Conservation (phyloP, 2,113 vertebrate species). For the Mustela lutreola region DNA sequence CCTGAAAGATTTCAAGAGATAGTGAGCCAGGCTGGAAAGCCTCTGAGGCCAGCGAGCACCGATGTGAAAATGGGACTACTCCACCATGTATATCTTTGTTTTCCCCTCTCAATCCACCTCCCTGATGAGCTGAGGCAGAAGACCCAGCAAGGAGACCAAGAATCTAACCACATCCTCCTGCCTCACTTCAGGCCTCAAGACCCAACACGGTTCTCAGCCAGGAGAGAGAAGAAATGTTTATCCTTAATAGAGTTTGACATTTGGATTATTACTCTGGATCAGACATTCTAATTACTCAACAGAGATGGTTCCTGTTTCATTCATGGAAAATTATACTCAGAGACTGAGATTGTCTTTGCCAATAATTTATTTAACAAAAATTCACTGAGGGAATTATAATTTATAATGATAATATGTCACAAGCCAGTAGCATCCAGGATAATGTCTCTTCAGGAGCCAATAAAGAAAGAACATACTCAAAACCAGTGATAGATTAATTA, state of each 20-base stretch:
- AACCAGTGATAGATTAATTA: background rate
- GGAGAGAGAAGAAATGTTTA: background rate
- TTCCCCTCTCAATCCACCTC: too few relatives aligned
- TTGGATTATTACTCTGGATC: background rate
- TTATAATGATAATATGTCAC: background rate
- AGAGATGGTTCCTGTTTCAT: background rate
- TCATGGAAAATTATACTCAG: background rate
- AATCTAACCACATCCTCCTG: background rate
- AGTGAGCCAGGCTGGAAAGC: background rate
- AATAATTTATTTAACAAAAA: background rate
- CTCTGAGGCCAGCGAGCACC: accelerated
- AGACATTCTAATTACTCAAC: background rate
- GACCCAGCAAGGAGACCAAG: background rate
- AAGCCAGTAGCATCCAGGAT: background rate
- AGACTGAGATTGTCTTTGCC: background rate
- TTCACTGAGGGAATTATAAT: background rate
- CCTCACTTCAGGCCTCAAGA: background rate
- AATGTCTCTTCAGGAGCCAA: background rate
- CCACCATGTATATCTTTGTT: background rate
- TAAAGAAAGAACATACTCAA: background rate
- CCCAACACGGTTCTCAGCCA: background rate
- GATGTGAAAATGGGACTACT: background rate
- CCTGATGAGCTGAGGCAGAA: background rate
- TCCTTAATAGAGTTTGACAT: background rate
- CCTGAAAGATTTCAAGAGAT: background rate